Percentiles rank a stretch among this genome's conserved stretches.
phyloP scores from a whole-genome alignment of 2,113 vertebrate genomes.

The Condylura cristata region DNA sequence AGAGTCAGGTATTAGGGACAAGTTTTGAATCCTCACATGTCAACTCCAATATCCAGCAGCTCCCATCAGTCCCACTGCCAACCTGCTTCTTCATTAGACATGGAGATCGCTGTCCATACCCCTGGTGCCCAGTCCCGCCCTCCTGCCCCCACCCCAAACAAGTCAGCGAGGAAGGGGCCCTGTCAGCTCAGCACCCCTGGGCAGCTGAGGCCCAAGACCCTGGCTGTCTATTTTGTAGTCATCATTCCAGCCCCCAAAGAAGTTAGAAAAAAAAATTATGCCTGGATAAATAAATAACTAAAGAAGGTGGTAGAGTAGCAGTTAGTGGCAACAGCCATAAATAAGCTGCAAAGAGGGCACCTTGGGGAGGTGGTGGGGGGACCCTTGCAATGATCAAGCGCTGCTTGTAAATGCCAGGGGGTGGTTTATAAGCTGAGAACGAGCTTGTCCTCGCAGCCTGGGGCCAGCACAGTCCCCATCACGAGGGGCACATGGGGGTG shows the following conservation, averaged over 20 bases:
- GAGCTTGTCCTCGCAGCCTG: not conserved
- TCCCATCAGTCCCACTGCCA: not conserved
- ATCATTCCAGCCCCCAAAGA: not conserved
- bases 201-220: not conserved
- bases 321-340: not conserved
- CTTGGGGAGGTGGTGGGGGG: not conserved
- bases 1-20: not conserved
- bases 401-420: not conserved
- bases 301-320: not conserved
- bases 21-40: not conserved
- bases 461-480: fast-evolving
- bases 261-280: not conserved
- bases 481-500: not conserved
- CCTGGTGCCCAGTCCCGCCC: not conserved
- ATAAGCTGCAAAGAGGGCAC: not conserved
- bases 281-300: not conserved
- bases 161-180: no score
- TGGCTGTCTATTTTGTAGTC: not conserved
- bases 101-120: not conserved
- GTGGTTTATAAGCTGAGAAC: not conserved
- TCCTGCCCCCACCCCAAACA: no score
- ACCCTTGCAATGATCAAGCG: not conserved
- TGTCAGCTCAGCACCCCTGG: not conserved
- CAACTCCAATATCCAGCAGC: not conserved
- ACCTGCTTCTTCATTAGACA: not conserved